Evolutionary conservation across 2,113 vertebrate genomes (phyloP).

Genomic region (Steatornis caripensis): DNA sequence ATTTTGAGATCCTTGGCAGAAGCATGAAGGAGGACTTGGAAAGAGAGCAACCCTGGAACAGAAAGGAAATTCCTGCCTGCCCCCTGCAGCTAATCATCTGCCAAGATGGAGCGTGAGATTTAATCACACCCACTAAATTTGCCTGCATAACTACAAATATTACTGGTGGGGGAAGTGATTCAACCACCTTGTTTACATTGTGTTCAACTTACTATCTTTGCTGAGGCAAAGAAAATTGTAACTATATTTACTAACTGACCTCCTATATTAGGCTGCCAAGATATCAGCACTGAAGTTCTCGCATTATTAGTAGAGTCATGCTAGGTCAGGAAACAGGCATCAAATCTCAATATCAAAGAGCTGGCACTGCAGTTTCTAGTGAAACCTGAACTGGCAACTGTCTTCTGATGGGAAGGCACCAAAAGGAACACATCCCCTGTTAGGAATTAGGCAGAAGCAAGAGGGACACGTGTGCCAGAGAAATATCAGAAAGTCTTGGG

Average conservation of each 20-base stretch:
- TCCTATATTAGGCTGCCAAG: neutral
- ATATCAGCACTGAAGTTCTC: neutral
- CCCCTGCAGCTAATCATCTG: slow-evolving; percentile 49
- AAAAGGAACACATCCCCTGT: neutral
- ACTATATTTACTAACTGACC: slow-evolving; percentile 39
- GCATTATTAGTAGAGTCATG: slow-evolving; percentile 11
- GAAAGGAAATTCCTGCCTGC: slow-evolving; percentile 55
- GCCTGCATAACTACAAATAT: slow-evolving; percentile 7
- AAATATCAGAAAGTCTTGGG: neutral
- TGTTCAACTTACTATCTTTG: slow-evolving; percentile 9
- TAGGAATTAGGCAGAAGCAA: neutral
- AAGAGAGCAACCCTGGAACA: neutral
- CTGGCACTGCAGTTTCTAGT: neutral
- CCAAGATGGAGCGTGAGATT: slow-evolving; percentile 34
- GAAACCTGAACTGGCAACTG: slow-evolving; percentile 11
- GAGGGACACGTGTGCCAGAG: neutral
- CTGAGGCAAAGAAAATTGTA: slow-evolving; percentile 15
- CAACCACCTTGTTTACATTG: slow-evolving; percentile 30
- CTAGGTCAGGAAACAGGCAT: slow-evolving; percentile 43
- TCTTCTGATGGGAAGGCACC: neutral
- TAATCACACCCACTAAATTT: slow-evolving; percentile 35
- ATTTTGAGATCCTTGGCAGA: neutral
- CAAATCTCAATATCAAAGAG: slow-evolving; percentile 37
- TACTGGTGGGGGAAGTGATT: neutral
- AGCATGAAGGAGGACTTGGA: slow-evolving; percentile 16